Evolutionary conservation across 2,113 vertebrate genomes (phyloP).

Genomic region (Chloebia gouldiae): DNA sequence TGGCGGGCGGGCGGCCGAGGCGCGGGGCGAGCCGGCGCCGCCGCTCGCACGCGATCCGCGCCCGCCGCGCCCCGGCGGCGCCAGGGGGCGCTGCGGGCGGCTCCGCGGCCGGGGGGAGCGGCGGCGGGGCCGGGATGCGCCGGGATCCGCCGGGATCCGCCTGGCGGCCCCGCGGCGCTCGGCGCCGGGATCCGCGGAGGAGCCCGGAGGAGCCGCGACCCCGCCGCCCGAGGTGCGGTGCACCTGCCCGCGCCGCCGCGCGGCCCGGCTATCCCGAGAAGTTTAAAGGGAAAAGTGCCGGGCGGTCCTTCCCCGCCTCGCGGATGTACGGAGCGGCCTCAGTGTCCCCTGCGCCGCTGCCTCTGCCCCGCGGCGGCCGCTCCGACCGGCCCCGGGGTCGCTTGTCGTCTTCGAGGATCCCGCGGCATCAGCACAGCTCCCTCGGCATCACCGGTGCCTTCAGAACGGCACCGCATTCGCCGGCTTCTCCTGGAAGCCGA

Average conservation of each 20-base stretch:
- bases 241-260: background rate
- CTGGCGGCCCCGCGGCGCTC: background rate
- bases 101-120: no score
- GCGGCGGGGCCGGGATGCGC: background rate
- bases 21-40: background rate
- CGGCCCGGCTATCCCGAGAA: background rate
- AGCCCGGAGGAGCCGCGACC: background rate
- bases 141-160: background rate
- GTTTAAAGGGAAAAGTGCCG: background rate
- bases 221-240: fast-evolving
- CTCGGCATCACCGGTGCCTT: background rate
- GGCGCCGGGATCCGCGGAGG: background rate
- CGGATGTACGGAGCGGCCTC: background rate
- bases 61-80: no score
- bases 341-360: fast-evolving
- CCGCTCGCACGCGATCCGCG: constrained; percentile 28
- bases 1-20: constrained; percentile 35
- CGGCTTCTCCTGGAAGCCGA: background rate
- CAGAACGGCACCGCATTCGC: background rate
- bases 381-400: no score
- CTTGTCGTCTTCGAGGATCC: fast-evolving
- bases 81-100: no score
- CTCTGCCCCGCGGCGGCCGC: background rate
- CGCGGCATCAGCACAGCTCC: background rate
- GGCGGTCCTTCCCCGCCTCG: background rate